Evolutionary conservation across 1,140 invertebrate species (phyloP), one percentile per base, ranked within the genome.

Genomic region (Pantala flavescens): DNA sequence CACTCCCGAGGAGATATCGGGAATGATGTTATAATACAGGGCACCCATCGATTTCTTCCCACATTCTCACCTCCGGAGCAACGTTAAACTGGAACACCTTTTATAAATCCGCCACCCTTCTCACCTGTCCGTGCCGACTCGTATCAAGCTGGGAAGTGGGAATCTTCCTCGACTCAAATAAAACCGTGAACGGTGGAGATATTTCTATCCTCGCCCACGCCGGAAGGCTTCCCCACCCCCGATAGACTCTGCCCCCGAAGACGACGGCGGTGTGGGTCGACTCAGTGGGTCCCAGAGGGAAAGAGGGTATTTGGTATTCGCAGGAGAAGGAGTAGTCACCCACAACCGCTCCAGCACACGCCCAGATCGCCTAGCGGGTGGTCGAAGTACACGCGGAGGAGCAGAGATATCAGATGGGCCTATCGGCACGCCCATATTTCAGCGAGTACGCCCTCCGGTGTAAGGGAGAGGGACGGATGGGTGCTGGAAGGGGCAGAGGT

Each of bases 181-280:
- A 63, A 63, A 63, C 49, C 49, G 49, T 63, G 49, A 63, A 63
- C 49, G 49, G 49, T 21, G 49, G n/a, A 63, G 49, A 63, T 63
- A 63, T 63, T 63, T 63, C 49, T 21, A 63, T 63, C 49, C n/a
- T 63, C 49, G 49, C 49, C 49, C 49, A 63, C 49, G 49, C 49
- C 49, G 49, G 49, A 63, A 63, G 49, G 49, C 49, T 12, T 12
- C 49, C 12, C 49, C n/a, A 16, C n/a, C 49, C 12, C 49, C 1
- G n/a, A 63, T 21, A 19, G 16, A 16, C 49, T 63, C 49, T 63
- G 5, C 49, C 49, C 49, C 49, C 28, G 49, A 63, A 63, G n/a
- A 63, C 3, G 49, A 5, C 12, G 12, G 49, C 1, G 49, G 14
- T 16, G 49, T 3, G 3, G 49, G 49, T 63, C 2, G 49, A 21